A percentile compares a stretch with the other conserved stretches of the same genome.
Evolutionary conservation across 92 coral and sea anemone species (phyloP).

Genomic region (Nematostella vectensis): DNA sequence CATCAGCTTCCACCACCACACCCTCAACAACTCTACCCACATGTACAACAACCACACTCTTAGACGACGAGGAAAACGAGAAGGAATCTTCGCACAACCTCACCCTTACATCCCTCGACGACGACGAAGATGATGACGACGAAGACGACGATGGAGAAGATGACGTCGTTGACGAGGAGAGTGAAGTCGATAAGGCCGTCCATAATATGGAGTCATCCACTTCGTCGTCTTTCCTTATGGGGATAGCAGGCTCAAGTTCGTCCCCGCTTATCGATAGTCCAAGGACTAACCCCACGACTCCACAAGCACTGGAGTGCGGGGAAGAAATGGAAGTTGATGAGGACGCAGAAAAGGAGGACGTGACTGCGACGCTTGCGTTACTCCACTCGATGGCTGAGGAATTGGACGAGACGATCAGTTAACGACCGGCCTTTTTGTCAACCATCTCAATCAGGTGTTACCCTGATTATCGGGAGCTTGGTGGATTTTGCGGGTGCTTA

Average conservation of each 20-base stretch:
- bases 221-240: constrained; percentile 6
- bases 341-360: constrained; percentile 54
- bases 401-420: constrained; percentile 31
- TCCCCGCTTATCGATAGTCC: constrained; percentile 13
- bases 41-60: neutral
- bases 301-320: constrained; percentile 5
- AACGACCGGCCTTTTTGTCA: neutral
- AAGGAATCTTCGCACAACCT: neutral
- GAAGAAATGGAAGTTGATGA: constrained; percentile 32
- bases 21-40: neutral
- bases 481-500: too few species aligned
- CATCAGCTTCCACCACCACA: neutral
- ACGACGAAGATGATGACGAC: constrained; percentile 1
- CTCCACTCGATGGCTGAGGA: constrained; percentile 69
- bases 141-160: constrained; percentile 2
- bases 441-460: too few species aligned
- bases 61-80: neutral
- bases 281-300: constrained; percentile 13
- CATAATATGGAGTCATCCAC: constrained; percentile 28
- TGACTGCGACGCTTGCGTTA: constrained; percentile 57
- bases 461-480: too few species aligned
- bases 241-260: neutral
- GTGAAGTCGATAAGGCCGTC: constrained; percentile 31
- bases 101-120: neutral
- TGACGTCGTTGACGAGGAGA: constrained; percentile 7